These are phyloP conservation scores for Acestrorhynchus altus DNA, from an alignment of 2,797 vertebrate genomes.

Conservation along the genomic window DNA sequence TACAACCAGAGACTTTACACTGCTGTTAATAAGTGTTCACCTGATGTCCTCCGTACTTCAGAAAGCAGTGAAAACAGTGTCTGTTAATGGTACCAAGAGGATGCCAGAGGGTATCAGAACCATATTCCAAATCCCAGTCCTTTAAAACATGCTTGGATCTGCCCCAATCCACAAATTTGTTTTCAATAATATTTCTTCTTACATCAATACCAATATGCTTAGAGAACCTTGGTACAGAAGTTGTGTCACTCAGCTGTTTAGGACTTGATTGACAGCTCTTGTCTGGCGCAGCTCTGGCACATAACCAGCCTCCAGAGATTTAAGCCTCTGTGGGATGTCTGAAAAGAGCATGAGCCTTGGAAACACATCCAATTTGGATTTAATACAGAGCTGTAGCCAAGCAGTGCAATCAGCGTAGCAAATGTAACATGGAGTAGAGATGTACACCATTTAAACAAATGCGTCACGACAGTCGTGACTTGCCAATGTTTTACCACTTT, in stretches of 20 bases:
- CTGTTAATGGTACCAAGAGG: too few species aligned
- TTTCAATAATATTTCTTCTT: not conserved
- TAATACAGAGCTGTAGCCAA: slow-evolving; percentile 17
- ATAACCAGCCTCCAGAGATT: slow-evolving; percentile 25
- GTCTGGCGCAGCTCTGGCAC: slow-evolving; percentile 2
- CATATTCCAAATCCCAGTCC: too few species aligned
- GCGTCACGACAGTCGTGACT: not conserved
- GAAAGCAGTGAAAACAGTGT: too few species aligned
- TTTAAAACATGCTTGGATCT: not conserved
- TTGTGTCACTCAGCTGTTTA: slow-evolving; percentile 21
- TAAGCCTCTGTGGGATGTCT: not conserved
- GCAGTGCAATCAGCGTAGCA: not conserved
- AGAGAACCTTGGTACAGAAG: not conserved
- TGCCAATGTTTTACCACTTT: not conserved
- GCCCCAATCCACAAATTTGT: too few species aligned
- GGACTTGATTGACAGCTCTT: slow-evolving; percentile 8
- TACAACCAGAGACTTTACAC: too few species aligned
- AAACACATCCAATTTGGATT: slow-evolving; percentile 21
- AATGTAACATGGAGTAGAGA: not conserved
- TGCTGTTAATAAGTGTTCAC: too few species aligned
- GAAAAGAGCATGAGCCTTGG: slow-evolving; percentile 6
- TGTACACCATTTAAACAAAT: not conserved
- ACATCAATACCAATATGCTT: not conserved
- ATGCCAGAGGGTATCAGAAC: too few species aligned
- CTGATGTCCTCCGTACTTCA: too few species aligned